Conservation (phyloP, 2,888 invertebrate genomes). For the Dorcus hopei region DNA sequence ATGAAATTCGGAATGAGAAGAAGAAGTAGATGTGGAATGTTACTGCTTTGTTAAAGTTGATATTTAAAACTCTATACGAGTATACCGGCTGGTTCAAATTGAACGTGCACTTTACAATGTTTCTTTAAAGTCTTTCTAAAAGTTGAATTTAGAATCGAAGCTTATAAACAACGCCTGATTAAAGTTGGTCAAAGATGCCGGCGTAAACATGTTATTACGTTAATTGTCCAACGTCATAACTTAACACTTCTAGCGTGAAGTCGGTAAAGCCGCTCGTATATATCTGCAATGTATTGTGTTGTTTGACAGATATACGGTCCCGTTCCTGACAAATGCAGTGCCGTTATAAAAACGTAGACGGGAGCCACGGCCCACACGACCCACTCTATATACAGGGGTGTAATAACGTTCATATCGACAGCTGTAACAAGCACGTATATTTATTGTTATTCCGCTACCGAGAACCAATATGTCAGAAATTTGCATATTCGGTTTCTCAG, state of each 20-base stretch:
- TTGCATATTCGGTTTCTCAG: conserved; percentile 36
- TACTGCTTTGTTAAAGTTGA: too few species aligned
- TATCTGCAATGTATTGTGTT: conserved; percentile 39
- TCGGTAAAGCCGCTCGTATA: conserved; percentile 38
- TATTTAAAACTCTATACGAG: too few species aligned
- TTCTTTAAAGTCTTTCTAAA: neutral
- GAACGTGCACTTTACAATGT: neutral
- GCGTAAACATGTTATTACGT: conserved; percentile 45
- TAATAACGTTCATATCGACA: conserved; percentile 42
- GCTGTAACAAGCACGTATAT: conserved; percentile 35
- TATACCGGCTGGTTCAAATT: neutral
- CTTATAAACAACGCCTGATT: neutral
- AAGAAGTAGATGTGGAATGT: too few species aligned
- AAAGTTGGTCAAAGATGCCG: conserved; percentile 29
- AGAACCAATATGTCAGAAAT: conserved; percentile 41
- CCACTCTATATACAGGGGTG: conserved; percentile 30
- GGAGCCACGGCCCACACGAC: conserved; percentile 42
- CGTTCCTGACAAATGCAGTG: conserved; percentile 42
- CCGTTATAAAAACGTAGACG: conserved; percentile 39
- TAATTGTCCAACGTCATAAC: conserved; percentile 46
- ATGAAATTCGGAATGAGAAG: too few species aligned
- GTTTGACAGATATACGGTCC: conserved; percentile 45
- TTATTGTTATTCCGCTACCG: conserved; percentile 39
- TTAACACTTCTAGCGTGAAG: conserved; percentile 45
- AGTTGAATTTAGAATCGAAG: neutral